These are phyloP conservation scores for Stramonita haemastoma DNA, from an alignment of 2,888 invertebrate species.

Conservation along the genomic window DNA sequence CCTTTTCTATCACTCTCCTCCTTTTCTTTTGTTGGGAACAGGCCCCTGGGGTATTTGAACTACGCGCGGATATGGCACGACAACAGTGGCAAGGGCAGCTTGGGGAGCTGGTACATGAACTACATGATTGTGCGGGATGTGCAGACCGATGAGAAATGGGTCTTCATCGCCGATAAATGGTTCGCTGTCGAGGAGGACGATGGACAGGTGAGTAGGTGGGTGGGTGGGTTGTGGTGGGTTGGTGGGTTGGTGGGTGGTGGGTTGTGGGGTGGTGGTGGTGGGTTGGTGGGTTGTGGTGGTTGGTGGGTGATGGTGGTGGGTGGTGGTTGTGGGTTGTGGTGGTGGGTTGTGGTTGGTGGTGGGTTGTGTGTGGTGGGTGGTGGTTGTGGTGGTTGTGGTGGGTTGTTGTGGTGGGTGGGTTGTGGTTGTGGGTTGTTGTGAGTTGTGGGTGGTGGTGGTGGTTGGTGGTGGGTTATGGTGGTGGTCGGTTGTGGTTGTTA, in stretches of 20 bases:
- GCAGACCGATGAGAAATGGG: conserved; percentile 78
- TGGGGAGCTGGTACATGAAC: conserved; percentile 79
- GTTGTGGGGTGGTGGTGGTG: conserved; percentile 58
- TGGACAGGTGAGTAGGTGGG: conserved; percentile 73
- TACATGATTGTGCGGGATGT: conserved; percentile 78
- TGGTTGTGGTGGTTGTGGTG: too few relatives aligned
- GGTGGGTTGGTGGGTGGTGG: conserved; percentile 80
- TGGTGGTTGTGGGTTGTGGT: not conserved
- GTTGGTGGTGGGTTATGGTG: too few relatives aligned
- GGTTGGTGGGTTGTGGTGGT: not conserved
- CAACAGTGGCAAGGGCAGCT: conserved; percentile 78
- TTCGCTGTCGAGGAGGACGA: conserved; percentile 80
- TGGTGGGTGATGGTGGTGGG: not conserved
- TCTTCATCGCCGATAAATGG: conserved; percentile 79
- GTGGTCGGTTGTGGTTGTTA: too few relatives aligned
- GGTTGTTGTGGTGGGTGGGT: too few relatives aligned
- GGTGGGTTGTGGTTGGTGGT: not conserved
- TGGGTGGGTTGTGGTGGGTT: conserved; percentile 76
- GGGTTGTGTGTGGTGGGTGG: too few relatives aligned
- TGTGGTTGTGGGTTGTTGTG: too few relatives aligned
- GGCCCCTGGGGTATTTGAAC: conserved; percentile 78
- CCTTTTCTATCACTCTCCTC: too few relatives aligned
- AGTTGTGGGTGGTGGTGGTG: too few relatives aligned
- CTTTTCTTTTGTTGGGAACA: too few relatives aligned
- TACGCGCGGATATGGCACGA: conserved; percentile 80